phyloP scores from a whole-genome alignment of 1,140 invertebrate species.

The Leucophenga varia region DNA sequence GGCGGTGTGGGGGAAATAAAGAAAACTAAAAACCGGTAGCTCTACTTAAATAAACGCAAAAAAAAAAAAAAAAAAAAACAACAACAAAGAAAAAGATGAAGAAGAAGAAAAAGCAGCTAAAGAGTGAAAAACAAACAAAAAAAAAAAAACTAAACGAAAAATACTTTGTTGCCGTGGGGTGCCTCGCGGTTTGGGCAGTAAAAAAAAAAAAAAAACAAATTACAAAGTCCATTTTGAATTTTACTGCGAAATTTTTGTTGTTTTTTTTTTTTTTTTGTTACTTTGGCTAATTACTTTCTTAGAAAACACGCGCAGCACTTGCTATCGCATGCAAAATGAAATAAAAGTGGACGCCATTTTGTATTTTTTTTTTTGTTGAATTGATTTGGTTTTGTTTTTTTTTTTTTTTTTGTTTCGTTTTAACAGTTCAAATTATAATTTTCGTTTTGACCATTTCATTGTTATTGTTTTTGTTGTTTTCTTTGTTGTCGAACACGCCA shows the following conservation, averaged over 20 bases:
- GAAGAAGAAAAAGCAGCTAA: too few relatives aligned
- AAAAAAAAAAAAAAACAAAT: too few relatives aligned
- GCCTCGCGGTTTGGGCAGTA: too few relatives aligned
- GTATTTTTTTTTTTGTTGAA: not conserved
- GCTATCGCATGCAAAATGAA: too few relatives aligned
- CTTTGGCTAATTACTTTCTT: slow-evolving; percentile 38
- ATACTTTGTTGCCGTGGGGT: too few relatives aligned
- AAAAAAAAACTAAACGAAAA: slow-evolving; percentile 12
- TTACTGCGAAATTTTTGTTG: too few relatives aligned
- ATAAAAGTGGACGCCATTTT: slow-evolving; percentile 32
- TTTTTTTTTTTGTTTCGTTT: not conserved
- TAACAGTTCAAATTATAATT: slow-evolving; percentile 27
- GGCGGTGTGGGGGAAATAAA: not conserved
- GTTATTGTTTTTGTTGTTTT: not conserved
- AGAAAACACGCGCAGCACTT: too few relatives aligned
- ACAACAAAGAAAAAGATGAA: slow-evolving; percentile 11
- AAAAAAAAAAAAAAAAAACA: slow-evolving; percentile 21
- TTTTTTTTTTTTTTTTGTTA: too few relatives aligned
- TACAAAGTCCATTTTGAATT: too few relatives aligned
- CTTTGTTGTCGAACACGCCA: slow-evolving; percentile 3
- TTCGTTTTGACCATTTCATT: slow-evolving; percentile 21
- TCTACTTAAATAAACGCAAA: slow-evolving; percentile 37
- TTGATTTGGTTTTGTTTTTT: not conserved
- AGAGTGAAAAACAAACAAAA: not conserved
- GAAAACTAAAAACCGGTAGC: slow-evolving; percentile 32